Evolutionary conservation across 64 coral and sea anemone genomes (phyloP), one percentile per base, ranked within the genome.

Genomic region (Montipora sp.): DNA sequence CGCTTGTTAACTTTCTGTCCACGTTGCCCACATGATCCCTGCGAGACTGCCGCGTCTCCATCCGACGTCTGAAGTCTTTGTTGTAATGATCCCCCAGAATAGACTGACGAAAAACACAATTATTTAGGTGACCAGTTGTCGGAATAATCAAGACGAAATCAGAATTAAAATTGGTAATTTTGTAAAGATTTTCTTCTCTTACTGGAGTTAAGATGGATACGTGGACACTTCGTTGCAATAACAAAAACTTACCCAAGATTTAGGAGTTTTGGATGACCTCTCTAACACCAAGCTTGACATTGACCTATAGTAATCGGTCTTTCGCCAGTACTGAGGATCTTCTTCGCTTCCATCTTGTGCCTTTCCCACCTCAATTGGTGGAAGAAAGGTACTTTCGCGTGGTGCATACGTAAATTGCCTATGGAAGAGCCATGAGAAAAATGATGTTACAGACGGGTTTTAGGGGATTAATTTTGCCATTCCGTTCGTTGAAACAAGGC

Each of bases 61-160:
- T 98, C 53, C 96, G 90, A 60, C 93, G 96, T 43, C 90, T 88
- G 80, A 98, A 98, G 24, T 95, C 90, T 14, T 93, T 92, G 71
- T 98, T 98, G 91, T 93, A 98, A 76, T 93, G 93, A 71, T 93
- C 85, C 5, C 96, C 96, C 8, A 98, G 83, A 77, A 98, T 98
- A 50, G 93, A 95, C 96, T 98, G 59, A 13, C 23, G 88, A 13
- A 20, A 77, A 85, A 22, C 53, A 61, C 1, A 65, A 13, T 53
- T 20, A 49, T 66, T 66, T 66, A 14, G 11, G 0, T 66, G 10
- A 55, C 6, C 18, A 71, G 68, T 19, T 21, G 14, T 63, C 9
- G 3, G 3, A 12, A 63, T 12, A 63, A 63, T 63, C 11, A 63
- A 63, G 60, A 63, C 14, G 14, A 63, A 63, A 14, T 63, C 3